These are phyloP conservation scores for Cartodere bifasciata DNA, from an alignment of 2,888 invertebrate genomes.

Conservation along the genomic window DNA sequence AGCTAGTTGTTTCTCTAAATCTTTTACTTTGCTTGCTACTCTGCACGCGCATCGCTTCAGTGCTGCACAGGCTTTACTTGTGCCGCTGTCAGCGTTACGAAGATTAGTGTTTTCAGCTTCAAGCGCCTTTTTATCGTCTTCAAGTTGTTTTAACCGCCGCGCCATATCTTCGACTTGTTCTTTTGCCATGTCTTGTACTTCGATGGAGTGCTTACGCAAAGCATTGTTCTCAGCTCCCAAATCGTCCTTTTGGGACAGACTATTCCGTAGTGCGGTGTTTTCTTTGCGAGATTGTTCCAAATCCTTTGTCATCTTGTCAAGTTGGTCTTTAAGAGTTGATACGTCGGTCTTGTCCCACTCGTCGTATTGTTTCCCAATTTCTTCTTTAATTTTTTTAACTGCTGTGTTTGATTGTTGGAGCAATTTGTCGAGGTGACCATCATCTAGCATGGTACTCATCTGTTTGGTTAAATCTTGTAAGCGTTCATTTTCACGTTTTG, in stretches of 20 bases:
- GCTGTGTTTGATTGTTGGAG: constrained; percentile 28
- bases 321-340: no score
- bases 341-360: constrained; percentile 22
- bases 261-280: background rate
- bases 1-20: constrained; percentile 2
- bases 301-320: background rate
- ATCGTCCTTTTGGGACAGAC: no score
- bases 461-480: constrained; percentile 9
- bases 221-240: constrained; percentile 29
- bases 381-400: constrained; percentile 24
- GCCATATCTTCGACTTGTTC: constrained; percentile 22
- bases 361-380: constrained; percentile 23
- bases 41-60: background rate
- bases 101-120: constrained; percentile 1
- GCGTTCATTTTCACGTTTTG: constrained; percentile 20
- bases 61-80: constrained; percentile 1
- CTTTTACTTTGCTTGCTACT: background rate
- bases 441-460: constrained; percentile 13
- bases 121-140: background rate
- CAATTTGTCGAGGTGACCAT: constrained; percentile 25
- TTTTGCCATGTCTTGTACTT: constrained; percentile 30
- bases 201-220: constrained; percentile 25
- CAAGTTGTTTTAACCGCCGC: background rate
- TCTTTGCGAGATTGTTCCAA: background rate
- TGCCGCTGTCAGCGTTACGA: background rate